phyloP scores from a whole-genome alignment of 2,888 invertebrate genomes.

The Bombylius major region DNA sequence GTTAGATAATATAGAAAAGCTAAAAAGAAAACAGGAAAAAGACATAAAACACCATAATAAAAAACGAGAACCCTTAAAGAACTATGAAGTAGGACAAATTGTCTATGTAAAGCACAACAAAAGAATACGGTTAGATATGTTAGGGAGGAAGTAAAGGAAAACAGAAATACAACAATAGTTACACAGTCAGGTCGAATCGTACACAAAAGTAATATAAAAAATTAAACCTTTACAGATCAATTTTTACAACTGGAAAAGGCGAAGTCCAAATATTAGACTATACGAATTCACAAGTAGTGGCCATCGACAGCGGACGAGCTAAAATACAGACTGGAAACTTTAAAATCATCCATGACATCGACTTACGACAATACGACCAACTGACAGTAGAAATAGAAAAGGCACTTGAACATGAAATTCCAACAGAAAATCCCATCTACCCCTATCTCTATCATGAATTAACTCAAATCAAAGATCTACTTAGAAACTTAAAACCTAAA shows the following conservation, averaged over 20 bases:
- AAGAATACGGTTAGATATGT: slow-evolving; percentile 10
- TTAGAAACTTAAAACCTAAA: background rate
- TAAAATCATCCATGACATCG: background rate
- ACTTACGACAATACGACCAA: background rate
- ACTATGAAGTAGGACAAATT: slow-evolving; percentile 9
- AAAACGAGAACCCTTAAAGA: slow-evolving; percentile 9
- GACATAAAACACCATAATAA: slow-evolving; percentile 13
- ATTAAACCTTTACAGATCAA: background rate
- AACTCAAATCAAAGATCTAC: background rate
- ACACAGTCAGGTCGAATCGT: background rate
- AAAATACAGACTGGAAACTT: slow-evolving; percentile 2
- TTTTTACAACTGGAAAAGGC: background rate
- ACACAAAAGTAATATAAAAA: background rate
- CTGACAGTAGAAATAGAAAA: background rate
- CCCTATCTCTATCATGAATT: background rate
- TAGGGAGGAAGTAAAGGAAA: slow-evolving; percentile 11
- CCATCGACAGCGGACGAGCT: background rate
- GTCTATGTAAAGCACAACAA: slow-evolving; percentile 14
- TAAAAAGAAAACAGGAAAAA: slow-evolving; percentile 9
- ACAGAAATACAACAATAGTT: background rate
- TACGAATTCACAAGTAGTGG: background rate
- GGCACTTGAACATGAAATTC: background rate
- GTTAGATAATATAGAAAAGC: slow-evolving; percentile 8
- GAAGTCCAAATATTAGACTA: slow-evolving; percentile 1
- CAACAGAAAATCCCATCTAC: background rate